Percentiles rank a stretch among this genome's conserved stretches.
These are phyloP conservation scores for Pagrus major DNA, from an alignment of 2,113 vertebrate genomes.

Conservation along the genomic window DNA sequence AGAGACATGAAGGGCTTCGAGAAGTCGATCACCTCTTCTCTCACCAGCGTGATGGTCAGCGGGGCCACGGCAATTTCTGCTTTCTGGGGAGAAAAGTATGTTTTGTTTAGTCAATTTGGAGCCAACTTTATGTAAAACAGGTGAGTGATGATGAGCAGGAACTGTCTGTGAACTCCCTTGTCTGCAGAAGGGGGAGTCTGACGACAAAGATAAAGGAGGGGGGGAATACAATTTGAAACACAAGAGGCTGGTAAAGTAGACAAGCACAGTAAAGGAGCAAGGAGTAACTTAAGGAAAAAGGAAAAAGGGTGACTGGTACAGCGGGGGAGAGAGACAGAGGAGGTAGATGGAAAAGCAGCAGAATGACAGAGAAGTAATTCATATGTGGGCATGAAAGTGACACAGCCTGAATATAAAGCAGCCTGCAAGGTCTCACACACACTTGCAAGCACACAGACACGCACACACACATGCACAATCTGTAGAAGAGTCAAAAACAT, in stretches of 20 bases:
- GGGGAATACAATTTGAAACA: slow-evolving; percentile 1
- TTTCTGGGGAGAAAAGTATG: slow-evolving; percentile 84
- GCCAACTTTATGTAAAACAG: neutral
- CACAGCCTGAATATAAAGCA: slow-evolving; percentile 58
- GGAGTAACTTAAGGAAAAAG: slow-evolving; percentile 10
- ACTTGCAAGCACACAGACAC: slow-evolving; percentile 22
- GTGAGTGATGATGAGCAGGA: neutral
- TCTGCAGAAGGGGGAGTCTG: neutral
- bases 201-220: neutral
- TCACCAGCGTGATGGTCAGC: slow-evolving; percentile 97
- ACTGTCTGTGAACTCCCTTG: neutral
- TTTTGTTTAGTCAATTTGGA: slow-evolving; percentile 14
- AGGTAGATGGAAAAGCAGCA: slow-evolving; percentile 2
- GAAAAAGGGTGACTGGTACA: slow-evolving; percentile 17
- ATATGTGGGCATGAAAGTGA: slow-evolving; percentile 56
- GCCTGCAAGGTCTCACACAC: slow-evolving; percentile 39
- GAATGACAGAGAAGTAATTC: slow-evolving; percentile 61
- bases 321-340: slow-evolving; percentile 1
- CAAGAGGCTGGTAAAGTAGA: slow-evolving; percentile 6
- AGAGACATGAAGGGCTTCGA: slow-evolving; percentile 99
- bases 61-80: slow-evolving; percentile 99
- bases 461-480: slow-evolving; percentile 7
- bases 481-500: slow-evolving; percentile 46
- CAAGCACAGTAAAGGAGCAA: slow-evolving; percentile 1
- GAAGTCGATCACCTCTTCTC: slow-evolving; percentile 99